Base-by-base conservation (phyloP, 1,140 invertebrate genomes). In the Brachionus calyciflorus region DNA sequence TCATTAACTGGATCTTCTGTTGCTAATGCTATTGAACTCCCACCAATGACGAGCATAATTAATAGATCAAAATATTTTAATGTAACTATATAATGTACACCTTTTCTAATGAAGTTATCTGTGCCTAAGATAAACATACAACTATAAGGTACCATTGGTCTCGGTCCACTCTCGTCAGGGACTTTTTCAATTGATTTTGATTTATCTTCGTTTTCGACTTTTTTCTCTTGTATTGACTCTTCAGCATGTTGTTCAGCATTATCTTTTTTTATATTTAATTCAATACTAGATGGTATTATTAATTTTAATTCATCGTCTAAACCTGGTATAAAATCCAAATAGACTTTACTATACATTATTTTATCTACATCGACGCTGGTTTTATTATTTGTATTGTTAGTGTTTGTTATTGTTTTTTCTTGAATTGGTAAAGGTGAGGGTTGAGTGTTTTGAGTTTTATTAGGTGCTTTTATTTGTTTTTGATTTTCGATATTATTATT, bases 91-190 rank as follows among this genome's bases (percentile, higher is more conserved):
- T 93, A 96, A 88, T 98, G 96, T 78, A 83, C 84, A 73, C 84
- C 83, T 44, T 81, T 78, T 17, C 85, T 80, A 49, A 86, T 78
- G 9, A 84, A 92, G 89, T 99, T 99, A 79, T 93, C 96, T 80
- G 94, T 92, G 82, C 94, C 94, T 82, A 99, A 90, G 88, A 99
- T 92, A 89, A 99, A 99, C 94, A 99, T 97, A 84, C 95, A 98
- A 87, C 94, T 96, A 88, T 98, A 99, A 87, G 96, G 96, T 88
- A 99, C 89, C 93, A 99, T 99, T 86, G 96, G 95, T 89, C 95
- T 96, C 84, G 95, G 85, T 17, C 81, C 81, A 28, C 24, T 55
- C 76, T 53, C 41, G n/a, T 51, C 55, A 40, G 51, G 51, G 17
- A 12, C 53, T 33, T 12, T 1, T 46, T 26, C 37, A 17, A n/a